These are phyloP conservation scores for Holothuria glaberrima DNA, from an alignment of 35 echinoderm and acorn worm genomes.

Conservation along the genomic window DNA sequence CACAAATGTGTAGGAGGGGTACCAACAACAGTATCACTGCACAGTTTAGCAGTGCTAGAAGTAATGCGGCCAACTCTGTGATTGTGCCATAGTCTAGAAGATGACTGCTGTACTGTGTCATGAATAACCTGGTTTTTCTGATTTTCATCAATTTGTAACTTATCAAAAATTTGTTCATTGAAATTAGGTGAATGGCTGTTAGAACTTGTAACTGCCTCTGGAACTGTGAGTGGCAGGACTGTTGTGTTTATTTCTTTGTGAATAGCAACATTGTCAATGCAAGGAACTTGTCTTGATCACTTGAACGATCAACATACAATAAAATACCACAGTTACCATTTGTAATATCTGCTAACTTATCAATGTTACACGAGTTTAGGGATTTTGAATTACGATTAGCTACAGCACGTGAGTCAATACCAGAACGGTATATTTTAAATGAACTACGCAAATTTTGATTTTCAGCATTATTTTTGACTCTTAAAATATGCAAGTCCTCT, in stretches of 20 bases:
- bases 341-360: conserved; percentile 9
- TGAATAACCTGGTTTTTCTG: conserved; percentile 31
- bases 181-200: no score
- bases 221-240: background rate
- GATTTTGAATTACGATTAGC: background rate
- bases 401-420: background rate
- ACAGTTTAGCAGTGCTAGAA: conserved; percentile 58
- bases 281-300: conserved; percentile 39
- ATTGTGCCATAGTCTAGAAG: background rate
- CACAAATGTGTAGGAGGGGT: conserved; percentile 7
- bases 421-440: conserved; percentile 2
- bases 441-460: background rate
- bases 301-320: conserved; percentile 38
- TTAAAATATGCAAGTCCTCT: background rate
- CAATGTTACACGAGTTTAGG: background rate
- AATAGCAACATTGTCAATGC: background rate
- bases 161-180: background rate
- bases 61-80: conserved; percentile 57
- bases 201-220: background rate
- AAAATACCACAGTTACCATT: conserved; percentile 27
- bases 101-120: conserved; percentile 22
- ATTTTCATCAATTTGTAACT: conserved; percentile 8
- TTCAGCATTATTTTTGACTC: conserved; percentile 15
- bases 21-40: conserved; percentile 48
- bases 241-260: conserved; percentile 46